These are phyloP conservation scores for Spinus olivaceus DNA, from an alignment of 2,797 vertebrate genomes.

Conservation along the genomic window DNA sequence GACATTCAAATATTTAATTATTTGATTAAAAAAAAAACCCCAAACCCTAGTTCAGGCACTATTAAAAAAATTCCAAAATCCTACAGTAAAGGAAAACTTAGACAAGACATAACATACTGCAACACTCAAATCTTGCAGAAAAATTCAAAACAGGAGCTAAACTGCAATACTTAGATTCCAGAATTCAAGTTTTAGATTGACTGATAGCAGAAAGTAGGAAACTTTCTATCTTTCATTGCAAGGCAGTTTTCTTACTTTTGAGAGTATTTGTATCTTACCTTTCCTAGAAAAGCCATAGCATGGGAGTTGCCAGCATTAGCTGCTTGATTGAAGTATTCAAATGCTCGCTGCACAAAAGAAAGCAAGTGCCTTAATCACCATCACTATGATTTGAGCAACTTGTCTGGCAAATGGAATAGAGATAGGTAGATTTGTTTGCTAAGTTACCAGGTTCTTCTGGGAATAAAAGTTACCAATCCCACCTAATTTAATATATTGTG, in stretches of 20 bases:
- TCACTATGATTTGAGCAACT: neutral
- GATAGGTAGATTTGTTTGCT: neutral
- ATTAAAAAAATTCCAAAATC: neutral
- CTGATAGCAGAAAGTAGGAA: neutral
- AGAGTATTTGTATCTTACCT: conserved; percentile 75
- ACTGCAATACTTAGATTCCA: neutral
- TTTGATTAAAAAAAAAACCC: rapidly evolving
- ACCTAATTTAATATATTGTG: neutral
- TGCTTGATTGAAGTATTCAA: conserved; percentile 97
- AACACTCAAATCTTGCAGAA: neutral
- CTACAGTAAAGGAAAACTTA: neutral
- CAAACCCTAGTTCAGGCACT: neutral
- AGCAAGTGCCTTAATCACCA: neutral
- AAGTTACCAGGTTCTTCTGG: neutral
- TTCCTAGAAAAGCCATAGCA: conserved; percentile 97
- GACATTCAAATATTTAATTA: neutral
- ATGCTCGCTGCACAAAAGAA: conserved; percentile 84
- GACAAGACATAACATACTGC: neutral
- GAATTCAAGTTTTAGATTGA: neutral
- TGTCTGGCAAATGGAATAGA: neutral
- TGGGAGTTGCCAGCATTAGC: conserved; percentile 97
- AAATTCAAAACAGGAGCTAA: neutral
- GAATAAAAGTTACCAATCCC: neutral
- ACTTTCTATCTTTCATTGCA: neutral
- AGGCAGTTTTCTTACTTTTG: neutral